Percentiles rank a stretch among this genome's conserved stretches.
phyloP scores from a whole-genome alignment of 2,113 vertebrate genomes.

The Phainopepla nitens region DNA sequence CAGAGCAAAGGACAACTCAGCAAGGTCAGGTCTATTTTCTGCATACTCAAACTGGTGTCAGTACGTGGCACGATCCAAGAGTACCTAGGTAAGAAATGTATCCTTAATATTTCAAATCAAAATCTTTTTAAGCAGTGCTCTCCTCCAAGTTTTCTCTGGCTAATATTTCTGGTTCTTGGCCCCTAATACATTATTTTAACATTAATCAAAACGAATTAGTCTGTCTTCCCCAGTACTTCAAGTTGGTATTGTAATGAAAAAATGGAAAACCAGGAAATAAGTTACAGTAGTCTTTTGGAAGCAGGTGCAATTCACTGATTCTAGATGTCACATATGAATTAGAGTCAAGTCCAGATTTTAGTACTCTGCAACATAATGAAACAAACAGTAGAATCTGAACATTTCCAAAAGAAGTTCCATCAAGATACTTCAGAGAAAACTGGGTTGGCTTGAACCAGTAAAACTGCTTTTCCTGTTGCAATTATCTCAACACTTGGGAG shows the following conservation, averaged over 20 bases:
- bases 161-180: background rate
- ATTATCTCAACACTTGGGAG: background rate
- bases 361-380: background rate
- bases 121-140: background rate
- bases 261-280: background rate
- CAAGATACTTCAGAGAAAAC: background rate
- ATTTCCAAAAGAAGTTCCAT: background rate
- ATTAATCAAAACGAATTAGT: background rate
- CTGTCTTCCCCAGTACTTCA: background rate
- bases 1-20: constrained; percentile 96
- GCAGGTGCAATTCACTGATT: background rate
- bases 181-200: background rate
- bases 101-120: background rate
- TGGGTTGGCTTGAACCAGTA: background rate
- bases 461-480: background rate
- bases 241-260: background rate
- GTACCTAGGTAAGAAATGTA: constrained; percentile 85
- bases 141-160: background rate
- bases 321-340: background rate
- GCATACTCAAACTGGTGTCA: constrained; percentile 95
- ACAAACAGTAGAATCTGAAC: background rate
- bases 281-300: background rate
- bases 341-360: background rate
- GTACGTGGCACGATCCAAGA: constrained; percentile 94
- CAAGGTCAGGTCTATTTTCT: constrained; percentile 97